These are phyloP conservation scores for Bufo bufo DNA, from an alignment of 2,113 vertebrate species.

Conservation along the genomic window DNA sequence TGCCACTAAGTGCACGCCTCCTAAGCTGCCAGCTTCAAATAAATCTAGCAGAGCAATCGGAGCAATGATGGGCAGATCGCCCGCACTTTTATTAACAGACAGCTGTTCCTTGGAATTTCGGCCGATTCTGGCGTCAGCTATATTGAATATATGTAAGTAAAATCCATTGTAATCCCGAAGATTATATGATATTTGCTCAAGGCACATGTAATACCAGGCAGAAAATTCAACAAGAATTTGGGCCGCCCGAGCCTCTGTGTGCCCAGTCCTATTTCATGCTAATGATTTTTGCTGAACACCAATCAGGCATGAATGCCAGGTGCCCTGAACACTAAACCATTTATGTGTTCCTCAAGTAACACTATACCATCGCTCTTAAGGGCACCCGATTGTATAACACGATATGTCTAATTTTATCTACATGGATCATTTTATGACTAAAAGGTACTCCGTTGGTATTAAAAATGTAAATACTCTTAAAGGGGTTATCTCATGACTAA, in stretches of 20 bases:
- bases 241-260: background rate
- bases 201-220: background rate
- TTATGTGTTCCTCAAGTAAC: slow-evolving; percentile 7
- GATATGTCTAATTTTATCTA: background rate
- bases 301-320: slow-evolving; percentile 34
- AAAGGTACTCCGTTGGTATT: background rate
- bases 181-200: slow-evolving; percentile 38
- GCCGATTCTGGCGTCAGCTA: background rate
- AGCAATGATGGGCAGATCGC: background rate
- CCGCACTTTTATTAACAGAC: background rate
- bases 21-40: too few species aligned
- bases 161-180: background rate
- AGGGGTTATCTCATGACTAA: background rate
- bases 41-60: too few species aligned
- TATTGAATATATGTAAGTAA: background rate
- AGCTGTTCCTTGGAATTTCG: background rate
- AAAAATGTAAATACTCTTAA: background rate
- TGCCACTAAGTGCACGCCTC: too few species aligned
- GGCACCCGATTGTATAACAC: slow-evolving; percentile 37
- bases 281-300: background rate
- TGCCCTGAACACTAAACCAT: background rate
- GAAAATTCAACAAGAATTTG: background rate
- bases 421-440: background rate
- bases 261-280: background rate
- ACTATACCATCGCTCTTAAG: background rate